These are phyloP conservation scores for Sphaerophoria taeniata DNA, from an alignment of 2,888 invertebrate genomes.

Conservation along the genomic window DNA sequence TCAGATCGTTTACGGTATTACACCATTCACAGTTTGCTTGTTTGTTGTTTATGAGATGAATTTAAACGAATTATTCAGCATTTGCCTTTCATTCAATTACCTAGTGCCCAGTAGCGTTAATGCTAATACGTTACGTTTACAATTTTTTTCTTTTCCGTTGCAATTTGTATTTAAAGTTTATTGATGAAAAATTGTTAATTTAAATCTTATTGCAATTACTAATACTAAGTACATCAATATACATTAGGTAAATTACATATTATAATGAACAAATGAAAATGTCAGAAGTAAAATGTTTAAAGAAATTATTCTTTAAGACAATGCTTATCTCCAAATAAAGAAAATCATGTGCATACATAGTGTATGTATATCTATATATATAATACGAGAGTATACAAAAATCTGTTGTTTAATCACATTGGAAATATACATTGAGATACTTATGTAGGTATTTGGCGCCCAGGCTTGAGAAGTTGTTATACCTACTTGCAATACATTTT, in stretches of 20 bases:
- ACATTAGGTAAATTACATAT: constrained; percentile 66
- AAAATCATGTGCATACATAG: constrained; percentile 20
- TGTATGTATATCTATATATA: constrained; percentile 42
- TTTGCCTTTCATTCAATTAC: constrained; percentile 73
- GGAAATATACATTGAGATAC: too few species aligned
- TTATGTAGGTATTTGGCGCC: too few species aligned
- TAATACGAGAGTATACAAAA: constrained; percentile 49
- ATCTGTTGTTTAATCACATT: background rate
- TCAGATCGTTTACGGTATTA: constrained; percentile 60
- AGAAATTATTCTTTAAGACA: constrained; percentile 61
- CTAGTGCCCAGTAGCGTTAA: constrained; percentile 71
- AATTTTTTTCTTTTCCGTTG: constrained; percentile 65
- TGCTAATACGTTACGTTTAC: constrained; percentile 35
- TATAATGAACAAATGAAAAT: constrained; percentile 51
- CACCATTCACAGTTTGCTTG: constrained; percentile 56
- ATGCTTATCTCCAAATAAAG: constrained; percentile 73
- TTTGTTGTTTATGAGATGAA: constrained; percentile 63
- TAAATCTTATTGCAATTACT: constrained; percentile 70
- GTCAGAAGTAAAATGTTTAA: constrained; percentile 58
- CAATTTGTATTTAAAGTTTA: constrained; percentile 68
- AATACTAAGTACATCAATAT: constrained; percentile 68
- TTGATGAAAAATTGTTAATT: constrained; percentile 68
- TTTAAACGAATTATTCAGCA: constrained; percentile 60
- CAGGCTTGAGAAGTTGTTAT: too few species aligned
- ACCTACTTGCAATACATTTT: too few species aligned